These are phyloP conservation scores for Dasysyrphus albostriatus DNA, from an alignment of 2,888 invertebrate genomes.

Conservation along the genomic window DNA sequence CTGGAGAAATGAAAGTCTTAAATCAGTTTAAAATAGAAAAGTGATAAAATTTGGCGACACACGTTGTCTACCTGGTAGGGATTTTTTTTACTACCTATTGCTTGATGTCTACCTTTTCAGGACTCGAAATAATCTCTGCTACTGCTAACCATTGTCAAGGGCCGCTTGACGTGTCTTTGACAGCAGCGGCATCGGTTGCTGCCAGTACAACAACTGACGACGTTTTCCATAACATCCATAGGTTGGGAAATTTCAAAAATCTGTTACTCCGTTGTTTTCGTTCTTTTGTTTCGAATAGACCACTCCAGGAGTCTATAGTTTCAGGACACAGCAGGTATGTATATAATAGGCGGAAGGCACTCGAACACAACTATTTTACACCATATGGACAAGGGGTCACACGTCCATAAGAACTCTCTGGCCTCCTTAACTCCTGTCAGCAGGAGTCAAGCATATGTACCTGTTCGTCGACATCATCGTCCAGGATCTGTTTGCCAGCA, in stretches of 20 bases:
- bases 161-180: constrained; percentile 46
- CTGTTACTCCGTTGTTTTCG: constrained; percentile 43
- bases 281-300: constrained; percentile 15
- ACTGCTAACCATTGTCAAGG: constrained; percentile 15
- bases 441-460: constrained; percentile 64
- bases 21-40: constrained; percentile 59
- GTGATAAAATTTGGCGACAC: constrained; percentile 69
- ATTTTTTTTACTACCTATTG: not conserved
- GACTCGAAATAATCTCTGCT: constrained; percentile 52
- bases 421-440: constrained; percentile 58
- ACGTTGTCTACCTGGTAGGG: constrained; percentile 35
- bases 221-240: constrained; percentile 5
- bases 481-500: constrained; percentile 13
- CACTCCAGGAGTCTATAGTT: constrained; percentile 28
- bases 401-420: constrained; percentile 7
- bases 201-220: constrained; percentile 62
- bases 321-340: constrained; percentile 48
- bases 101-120: not conserved
- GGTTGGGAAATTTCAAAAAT: constrained; percentile 56
- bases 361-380: constrained; percentile 47
- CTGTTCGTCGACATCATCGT: constrained; percentile 31
- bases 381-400: constrained; percentile 63
- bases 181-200: constrained; percentile 38
- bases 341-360: constrained; percentile 18
- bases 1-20: constrained; percentile 25